phyloP scores from a whole-genome alignment of 2,797 vertebrate species.

The Allobates femoralis region DNA sequence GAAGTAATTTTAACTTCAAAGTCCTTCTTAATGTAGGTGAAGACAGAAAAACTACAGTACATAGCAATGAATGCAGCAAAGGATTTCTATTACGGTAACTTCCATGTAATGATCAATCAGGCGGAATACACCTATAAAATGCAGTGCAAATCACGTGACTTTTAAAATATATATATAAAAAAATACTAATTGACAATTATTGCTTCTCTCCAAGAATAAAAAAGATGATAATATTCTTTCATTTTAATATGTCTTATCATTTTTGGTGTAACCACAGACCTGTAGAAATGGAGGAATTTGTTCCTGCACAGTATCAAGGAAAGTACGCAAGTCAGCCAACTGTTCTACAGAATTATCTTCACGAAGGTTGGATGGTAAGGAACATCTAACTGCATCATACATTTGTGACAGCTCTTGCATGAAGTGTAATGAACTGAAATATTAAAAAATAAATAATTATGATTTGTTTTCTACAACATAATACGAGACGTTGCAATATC shows the following conservation, averaged over 20 bases:
- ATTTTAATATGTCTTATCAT: not conserved
- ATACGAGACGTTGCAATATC: not conserved
- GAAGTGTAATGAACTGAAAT: slow-evolving; percentile 50
- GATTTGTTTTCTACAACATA: not conserved
- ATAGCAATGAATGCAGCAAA: not conserved
- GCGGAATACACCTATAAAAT: not conserved
- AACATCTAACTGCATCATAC: slow-evolving; percentile 49
- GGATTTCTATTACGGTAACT: not conserved
- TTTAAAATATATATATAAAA: not conserved
- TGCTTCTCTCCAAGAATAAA: not conserved
- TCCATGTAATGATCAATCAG: not conserved
- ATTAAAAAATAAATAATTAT: not conserved
- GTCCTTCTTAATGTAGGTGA: no score
- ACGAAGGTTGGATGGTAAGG: slow-evolving; percentile 17
- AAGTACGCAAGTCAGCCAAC: slow-evolving; percentile 19
- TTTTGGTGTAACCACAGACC: slow-evolving; percentile 10
- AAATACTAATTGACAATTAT: not conserved
- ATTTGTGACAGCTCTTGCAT: slow-evolving; percentile 36
- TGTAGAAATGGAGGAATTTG: slow-evolving; percentile 56
- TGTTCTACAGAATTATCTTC: slow-evolving; percentile 20
- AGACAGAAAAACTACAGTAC: not conserved
- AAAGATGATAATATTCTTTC: not conserved
- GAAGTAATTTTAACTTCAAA: not conserved
- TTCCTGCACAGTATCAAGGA: slow-evolving; percentile 42
- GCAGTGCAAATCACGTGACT: not conserved